Percentiles rank a stretch among this genome's conserved stretches.
Evolutionary conservation across 1,140 invertebrate genomes (phyloP).

Genomic region (Drosophila pseudoananassae): DNA sequence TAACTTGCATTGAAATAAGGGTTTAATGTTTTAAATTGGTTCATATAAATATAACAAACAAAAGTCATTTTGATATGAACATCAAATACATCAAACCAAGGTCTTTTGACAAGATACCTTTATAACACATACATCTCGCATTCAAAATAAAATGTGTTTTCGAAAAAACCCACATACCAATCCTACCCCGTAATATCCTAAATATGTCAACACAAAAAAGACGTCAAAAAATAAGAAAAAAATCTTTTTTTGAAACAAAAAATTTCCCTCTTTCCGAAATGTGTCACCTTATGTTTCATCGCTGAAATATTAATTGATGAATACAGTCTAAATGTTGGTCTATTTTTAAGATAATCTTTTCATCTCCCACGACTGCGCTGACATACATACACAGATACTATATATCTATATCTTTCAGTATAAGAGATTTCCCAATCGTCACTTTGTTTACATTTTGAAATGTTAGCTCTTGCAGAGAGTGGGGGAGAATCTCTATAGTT

Average conservation of each 20-base stretch:
- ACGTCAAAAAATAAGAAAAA: background rate
- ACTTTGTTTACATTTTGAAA: background rate
- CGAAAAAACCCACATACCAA: too few relatives aligned
- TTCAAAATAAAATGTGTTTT: too few relatives aligned
- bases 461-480: background rate
- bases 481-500: conserved; percentile 8
- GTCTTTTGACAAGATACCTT: too few relatives aligned
- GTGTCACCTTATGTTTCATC: conserved; percentile 71
- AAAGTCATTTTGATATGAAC: too few relatives aligned
- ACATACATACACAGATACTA: conserved; percentile 45
- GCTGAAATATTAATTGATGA: conserved; percentile 69
- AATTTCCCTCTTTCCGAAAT: conserved; percentile 10
- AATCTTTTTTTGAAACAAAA: background rate
- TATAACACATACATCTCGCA: too few relatives aligned
- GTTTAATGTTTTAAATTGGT: too few relatives aligned
- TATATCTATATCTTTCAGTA: background rate
- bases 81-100: too few relatives aligned
- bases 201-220: too few relatives aligned
- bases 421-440: background rate
- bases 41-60: too few relatives aligned
- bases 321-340: conserved; percentile 46
- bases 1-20: too few relatives aligned
- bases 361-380: conserved; percentile 68
- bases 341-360: conserved; percentile 66
- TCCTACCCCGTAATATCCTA: too few relatives aligned